Percentiles rank a stretch among this genome's conserved stretches.
Evolutionary conservation across 2,888 invertebrate species (phyloP).

Genomic region (Eumerus sabulonum): DNA sequence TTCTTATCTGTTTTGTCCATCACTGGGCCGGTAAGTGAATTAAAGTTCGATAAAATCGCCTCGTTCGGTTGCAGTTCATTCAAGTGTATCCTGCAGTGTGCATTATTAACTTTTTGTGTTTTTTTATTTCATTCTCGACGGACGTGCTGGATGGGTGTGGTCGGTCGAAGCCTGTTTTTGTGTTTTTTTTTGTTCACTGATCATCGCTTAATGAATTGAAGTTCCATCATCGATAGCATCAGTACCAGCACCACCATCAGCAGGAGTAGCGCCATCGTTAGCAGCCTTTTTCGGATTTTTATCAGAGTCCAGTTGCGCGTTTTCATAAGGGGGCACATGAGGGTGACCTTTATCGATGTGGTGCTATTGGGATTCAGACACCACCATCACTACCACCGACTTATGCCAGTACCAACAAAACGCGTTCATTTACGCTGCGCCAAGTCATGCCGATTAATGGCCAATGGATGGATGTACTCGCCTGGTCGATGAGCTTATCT

Average conservation of each 20-base stretch:
- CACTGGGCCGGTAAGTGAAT: constrained; percentile 53
- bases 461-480: constrained; percentile 51
- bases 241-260: constrained; percentile 16
- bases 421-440: background rate
- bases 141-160: constrained; percentile 51
- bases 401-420: no score
- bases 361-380: background rate
- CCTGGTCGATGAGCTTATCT: constrained; percentile 14
- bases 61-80: constrained; percentile 49
- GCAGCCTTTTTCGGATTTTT: constrained; percentile 37
- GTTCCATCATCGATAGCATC: constrained; percentile 48
- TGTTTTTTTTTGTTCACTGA: constrained; percentile 42
- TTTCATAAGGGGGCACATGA: constrained; percentile 30
- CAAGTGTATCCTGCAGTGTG: constrained; percentile 40
- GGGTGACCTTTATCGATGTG: constrained; percentile 52
- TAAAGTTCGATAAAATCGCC: constrained; percentile 57
- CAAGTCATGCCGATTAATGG: constrained; percentile 54
- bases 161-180: constrained; percentile 26
- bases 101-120: constrained; percentile 49
- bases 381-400: background rate
- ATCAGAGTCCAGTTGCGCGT: constrained; percentile 26
- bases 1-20: constrained; percentile 30
- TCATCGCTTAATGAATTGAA: constrained; percentile 61
- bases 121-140: constrained; percentile 2
- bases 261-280: background rate